Evolutionary conservation across 2,888 invertebrate genomes (phyloP).

Genomic region (Drosophila kanekoi): DNA sequence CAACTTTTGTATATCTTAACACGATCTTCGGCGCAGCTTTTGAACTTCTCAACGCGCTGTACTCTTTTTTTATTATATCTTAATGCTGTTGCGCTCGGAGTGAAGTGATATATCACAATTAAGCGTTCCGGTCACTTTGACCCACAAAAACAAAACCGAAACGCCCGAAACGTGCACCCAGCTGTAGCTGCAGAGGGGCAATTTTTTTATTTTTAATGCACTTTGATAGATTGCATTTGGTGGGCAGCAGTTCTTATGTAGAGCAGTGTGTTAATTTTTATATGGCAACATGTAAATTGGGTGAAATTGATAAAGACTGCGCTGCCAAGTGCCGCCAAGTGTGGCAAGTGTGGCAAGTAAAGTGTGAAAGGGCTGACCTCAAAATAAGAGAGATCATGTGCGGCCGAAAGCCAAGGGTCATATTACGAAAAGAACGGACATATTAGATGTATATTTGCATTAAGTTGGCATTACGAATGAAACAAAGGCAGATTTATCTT

Average conservation of each 20-base stretch:
- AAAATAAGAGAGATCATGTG: constrained; percentile 10
- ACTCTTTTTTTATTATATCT: constrained; percentile 26
- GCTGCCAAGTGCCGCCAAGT: constrained; percentile 41
- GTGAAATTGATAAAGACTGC: constrained; percentile 49
- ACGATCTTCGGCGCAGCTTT: constrained; percentile 19
- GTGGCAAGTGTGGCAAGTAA: constrained; percentile 39
- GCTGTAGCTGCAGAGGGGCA: constrained; percentile 20
- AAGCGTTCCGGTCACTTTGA: constrained; percentile 64
- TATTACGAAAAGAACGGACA: background rate
- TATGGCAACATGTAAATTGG: constrained; percentile 67
- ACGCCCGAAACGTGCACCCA: constrained; percentile 33
- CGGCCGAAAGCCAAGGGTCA: background rate
- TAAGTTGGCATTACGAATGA: background rate
- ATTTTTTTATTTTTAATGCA: constrained; percentile 61
- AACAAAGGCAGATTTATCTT: background rate
- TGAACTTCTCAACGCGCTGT: constrained; percentile 12
- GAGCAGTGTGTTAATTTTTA: constrained; percentile 66
- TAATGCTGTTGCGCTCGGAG: constrained; percentile 36
- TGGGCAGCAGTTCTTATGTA: constrained; percentile 39
- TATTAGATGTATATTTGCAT: background rate
- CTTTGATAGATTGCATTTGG: constrained; percentile 77
- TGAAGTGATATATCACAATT: constrained; percentile 75
- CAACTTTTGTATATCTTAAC: background rate
- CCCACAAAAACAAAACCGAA: constrained; percentile 56
- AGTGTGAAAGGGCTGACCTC: constrained; percentile 70